A percentile compares a stretch with the other conserved stretches of the same genome.
These are phyloP conservation scores for Anastrepha ludens DNA, from an alignment of 1,140 invertebrate species.

Conservation along the genomic window DNA sequence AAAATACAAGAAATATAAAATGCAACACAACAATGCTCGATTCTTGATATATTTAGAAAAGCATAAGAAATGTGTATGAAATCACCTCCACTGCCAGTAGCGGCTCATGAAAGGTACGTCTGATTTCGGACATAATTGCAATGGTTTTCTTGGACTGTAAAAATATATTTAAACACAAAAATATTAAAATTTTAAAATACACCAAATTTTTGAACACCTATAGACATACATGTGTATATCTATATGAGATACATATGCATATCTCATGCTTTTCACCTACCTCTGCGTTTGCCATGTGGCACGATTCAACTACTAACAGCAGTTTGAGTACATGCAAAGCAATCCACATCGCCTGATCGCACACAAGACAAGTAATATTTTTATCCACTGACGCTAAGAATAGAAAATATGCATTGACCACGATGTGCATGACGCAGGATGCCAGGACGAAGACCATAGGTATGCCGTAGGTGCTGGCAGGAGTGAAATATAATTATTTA, in stretches of 20 bases:
- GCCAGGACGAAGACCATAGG: constrained; percentile 79
- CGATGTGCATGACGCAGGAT: constrained; percentile 81
- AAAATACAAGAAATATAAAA: not conserved
- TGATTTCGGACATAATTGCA: constrained; percentile 68
- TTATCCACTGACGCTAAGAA: constrained; percentile 78
- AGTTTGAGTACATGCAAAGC: constrained; percentile 78
- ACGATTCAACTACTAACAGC: constrained; percentile 81
- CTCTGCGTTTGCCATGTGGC: constrained; percentile 78
- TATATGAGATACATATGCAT: not conserved
- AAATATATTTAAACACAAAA: not conserved
- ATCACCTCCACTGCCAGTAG: constrained; percentile 64
- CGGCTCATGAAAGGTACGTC: constrained; percentile 65
- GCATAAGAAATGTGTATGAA: not conserved
- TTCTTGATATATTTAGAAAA: not conserved
- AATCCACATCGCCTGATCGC: constrained; percentile 80
- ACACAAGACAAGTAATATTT: constrained; percentile 72
- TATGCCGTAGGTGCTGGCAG: constrained; percentile 76
- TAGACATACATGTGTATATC: too few relatives aligned
- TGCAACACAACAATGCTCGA: not conserved
- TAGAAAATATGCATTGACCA: constrained; percentile 83
- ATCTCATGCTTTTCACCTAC: constrained; percentile 66
- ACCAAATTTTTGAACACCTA: not conserved
- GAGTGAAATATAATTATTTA: not conserved
- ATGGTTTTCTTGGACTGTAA: constrained; percentile 66
- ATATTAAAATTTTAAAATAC: not conserved